Conservation (phyloP, 2,888 invertebrate genomes). For the Microctonus aethiopoides region DNA sequence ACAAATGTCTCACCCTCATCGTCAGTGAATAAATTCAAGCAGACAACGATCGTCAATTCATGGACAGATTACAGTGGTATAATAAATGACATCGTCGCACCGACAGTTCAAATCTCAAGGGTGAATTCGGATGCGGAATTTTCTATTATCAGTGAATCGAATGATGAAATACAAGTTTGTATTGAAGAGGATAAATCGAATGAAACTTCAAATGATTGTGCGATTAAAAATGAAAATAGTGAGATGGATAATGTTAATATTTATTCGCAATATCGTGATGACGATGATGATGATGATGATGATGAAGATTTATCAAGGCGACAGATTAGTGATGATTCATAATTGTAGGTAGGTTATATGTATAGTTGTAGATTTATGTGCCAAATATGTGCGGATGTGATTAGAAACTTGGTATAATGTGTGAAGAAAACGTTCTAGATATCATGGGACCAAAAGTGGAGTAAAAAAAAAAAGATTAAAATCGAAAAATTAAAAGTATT, state of each 20-base stretch:
- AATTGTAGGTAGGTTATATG: not conserved
- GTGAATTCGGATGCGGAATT: not conserved
- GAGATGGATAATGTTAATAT: not conserved
- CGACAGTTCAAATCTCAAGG: not conserved
- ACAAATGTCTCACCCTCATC: constrained; percentile 32
- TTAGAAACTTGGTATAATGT: not conserved
- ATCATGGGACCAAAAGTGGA: constrained; percentile 40
- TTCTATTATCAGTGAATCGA: constrained; percentile 15
- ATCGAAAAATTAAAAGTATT: not conserved
- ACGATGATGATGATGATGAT: too few relatives aligned
- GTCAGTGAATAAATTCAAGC: constrained; percentile 37
- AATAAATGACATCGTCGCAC: not conserved
- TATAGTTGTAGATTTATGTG: not conserved
- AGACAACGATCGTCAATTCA: not conserved
- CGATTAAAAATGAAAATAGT: not conserved
- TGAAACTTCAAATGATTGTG: not conserved
- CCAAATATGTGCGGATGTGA: not conserved
- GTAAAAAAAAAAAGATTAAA: too few relatives aligned
- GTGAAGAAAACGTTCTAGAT: constrained; percentile 12
- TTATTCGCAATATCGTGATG: constrained; percentile 1
- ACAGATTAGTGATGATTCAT: constrained; percentile 1
- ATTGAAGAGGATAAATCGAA: not conserved
- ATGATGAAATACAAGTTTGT: not conserved
- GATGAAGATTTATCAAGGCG: constrained; percentile 16
- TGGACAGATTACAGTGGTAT: not conserved